Evolutionary conservation across 2,888 invertebrate species (phyloP).

Genomic region (Carcina quercana): DNA sequence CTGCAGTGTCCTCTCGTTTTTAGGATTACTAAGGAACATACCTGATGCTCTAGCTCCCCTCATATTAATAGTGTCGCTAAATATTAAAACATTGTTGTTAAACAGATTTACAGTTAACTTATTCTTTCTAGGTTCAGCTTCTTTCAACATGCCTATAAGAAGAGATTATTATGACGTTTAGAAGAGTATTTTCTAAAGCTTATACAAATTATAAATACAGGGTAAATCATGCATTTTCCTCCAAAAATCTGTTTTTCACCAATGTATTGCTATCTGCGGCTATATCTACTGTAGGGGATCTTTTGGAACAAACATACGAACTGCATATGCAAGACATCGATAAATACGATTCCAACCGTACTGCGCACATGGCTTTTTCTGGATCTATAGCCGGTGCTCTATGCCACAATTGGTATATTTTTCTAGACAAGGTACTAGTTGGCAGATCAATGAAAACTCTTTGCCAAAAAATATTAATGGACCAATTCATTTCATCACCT

Average conservation of each 20-base stretch:
- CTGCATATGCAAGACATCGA: slow-evolving; percentile 70
- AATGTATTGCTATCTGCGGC: slow-evolving; percentile 85
- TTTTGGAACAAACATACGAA: slow-evolving; percentile 88
- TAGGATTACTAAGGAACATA: no score
- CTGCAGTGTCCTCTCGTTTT: no score
- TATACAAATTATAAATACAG: slow-evolving; percentile 35
- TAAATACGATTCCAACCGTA: slow-evolving; percentile 75
- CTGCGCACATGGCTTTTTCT: slow-evolving; percentile 83
- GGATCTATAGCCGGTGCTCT: slow-evolving; percentile 85
- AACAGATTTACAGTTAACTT: slow-evolving; percentile 18
- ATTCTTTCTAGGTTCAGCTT: slow-evolving; percentile 48
- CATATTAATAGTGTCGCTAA: no score
- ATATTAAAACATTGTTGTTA: slow-evolving; percentile 27
- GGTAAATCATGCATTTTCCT: slow-evolving; percentile 63
- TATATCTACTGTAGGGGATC: slow-evolving; percentile 86
- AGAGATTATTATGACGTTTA: slow-evolving; percentile 31
- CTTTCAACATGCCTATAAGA: no score
- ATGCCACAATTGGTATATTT: slow-evolving; percentile 91
- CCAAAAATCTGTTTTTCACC: slow-evolving; percentile 83
- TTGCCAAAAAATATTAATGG: slow-evolving; percentile 84
- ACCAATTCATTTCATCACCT: slow-evolving; percentile 90
- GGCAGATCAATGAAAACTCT: slow-evolving; percentile 79
- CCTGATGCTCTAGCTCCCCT: no score
- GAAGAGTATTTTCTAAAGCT: slow-evolving; percentile 39
- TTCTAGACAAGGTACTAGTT: slow-evolving; percentile 81